A percentile compares a stretch with the other conserved stretches of the same genome.
Evolutionary conservation across 2,797 vertebrate species (phyloP).

Genomic region (Anguilla anguilla): DNA sequence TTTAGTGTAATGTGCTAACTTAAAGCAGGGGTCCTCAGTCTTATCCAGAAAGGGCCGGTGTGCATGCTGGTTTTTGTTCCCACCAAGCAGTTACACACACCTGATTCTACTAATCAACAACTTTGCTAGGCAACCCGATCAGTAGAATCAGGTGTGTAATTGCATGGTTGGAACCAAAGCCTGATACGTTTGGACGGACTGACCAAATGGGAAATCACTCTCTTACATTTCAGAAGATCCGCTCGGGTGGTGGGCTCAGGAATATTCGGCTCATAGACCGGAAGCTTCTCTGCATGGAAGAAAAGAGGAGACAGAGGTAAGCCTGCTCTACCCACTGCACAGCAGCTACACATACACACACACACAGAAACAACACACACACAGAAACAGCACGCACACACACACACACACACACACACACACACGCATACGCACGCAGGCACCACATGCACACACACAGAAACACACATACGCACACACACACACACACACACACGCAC

Average conservation of each 20-base stretch:
- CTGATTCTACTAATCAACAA: too few relatives aligned
- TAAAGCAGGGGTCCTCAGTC: too few relatives aligned
- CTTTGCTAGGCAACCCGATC: too few relatives aligned
- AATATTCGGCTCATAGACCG: slow-evolving; percentile 67
- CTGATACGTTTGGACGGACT: background rate
- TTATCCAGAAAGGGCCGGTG: too few relatives aligned
- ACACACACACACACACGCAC: background rate
- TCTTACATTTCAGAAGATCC: slow-evolving; percentile 71
- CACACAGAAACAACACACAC: background rate
- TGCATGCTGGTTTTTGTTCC: too few relatives aligned
- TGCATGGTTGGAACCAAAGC: too few relatives aligned
- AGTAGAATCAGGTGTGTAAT: too few relatives aligned
- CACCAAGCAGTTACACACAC: too few relatives aligned
- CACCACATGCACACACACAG: background rate
- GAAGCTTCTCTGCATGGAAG: slow-evolving; percentile 56
- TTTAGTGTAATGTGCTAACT: too few relatives aligned
- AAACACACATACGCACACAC: too few relatives aligned
- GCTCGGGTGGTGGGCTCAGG: slow-evolving; percentile 71
- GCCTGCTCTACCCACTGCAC: background rate
- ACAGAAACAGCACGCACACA: too few relatives aligned
- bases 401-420: background rate
- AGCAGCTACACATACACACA: background rate
- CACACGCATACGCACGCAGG: background rate
- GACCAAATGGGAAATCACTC: background rate
- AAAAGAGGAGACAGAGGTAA: background rate